Evolutionary conservation across 2,888 invertebrate species (phyloP).

Genomic region (Xanthorhoe spadicearia): DNA sequence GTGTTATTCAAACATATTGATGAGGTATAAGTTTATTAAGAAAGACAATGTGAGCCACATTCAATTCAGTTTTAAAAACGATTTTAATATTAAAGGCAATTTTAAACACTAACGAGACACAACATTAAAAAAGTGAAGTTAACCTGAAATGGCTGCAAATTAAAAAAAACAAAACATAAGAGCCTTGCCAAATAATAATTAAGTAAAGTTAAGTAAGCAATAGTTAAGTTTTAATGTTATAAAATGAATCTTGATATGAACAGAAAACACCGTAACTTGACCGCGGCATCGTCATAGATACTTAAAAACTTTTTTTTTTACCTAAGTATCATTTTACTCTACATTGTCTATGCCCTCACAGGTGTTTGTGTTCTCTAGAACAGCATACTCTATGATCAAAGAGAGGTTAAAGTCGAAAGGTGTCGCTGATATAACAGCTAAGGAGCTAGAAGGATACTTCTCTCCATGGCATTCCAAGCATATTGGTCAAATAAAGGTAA

Average conservation of each 20-base stretch:
- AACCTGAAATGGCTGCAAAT: too few species aligned
- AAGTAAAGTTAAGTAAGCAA: too few species aligned
- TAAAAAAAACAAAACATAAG: too few species aligned
- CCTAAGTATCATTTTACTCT: conserved; percentile 22
- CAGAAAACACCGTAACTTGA: conserved; percentile 13
- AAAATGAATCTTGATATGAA: background rate
- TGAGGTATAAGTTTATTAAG: too few species aligned
- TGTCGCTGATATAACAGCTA: conserved; percentile 89
- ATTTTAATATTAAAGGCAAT: too few species aligned
- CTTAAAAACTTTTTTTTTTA: background rate
- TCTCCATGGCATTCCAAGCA: conserved; percentile 95
- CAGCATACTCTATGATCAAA: conserved; percentile 92
- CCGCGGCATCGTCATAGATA: conserved; percentile 28
- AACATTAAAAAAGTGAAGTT: too few species aligned
- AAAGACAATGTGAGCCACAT: too few species aligned
- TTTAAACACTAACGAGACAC: too few species aligned
- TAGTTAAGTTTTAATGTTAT: too few species aligned
- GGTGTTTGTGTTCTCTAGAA: conserved; percentile 95
- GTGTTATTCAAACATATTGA: too few species aligned
- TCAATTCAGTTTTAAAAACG: too few species aligned
- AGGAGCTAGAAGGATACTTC: conserved; percentile 92
- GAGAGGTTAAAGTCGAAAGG: conserved; percentile 91
- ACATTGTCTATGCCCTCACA: conserved; percentile 82
- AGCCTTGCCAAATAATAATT: too few species aligned
- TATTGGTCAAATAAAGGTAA: conserved; percentile 89